Percentiles rank a stretch among this genome's conserved stretches.
Evolutionary conservation across 2,113 vertebrate genomes (phyloP).

Genomic region (Cottus gobio): DNA sequence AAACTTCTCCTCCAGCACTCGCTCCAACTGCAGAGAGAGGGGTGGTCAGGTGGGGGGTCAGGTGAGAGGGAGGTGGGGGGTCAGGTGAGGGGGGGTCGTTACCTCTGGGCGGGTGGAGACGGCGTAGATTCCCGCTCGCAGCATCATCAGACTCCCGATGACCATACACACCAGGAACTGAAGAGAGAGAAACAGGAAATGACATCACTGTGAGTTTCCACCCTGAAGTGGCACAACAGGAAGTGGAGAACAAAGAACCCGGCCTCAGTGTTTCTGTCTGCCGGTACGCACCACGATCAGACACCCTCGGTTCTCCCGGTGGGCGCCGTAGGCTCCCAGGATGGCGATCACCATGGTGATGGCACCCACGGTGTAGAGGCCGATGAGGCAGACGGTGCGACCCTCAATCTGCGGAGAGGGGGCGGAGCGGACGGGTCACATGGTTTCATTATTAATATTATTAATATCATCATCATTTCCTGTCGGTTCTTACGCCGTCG

Average conservation of each 20-base stretch:
- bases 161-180: constrained; percentile 73
- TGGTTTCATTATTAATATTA: too few relatives aligned
- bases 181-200: neutral
- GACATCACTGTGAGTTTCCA: too few relatives aligned
- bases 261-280: too few relatives aligned
- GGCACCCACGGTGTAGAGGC: constrained; percentile 39
- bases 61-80: too few relatives aligned
- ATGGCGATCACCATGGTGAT: constrained; percentile 51
- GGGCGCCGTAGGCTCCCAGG: constrained; percentile 68
- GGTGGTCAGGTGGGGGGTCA: too few relatives aligned
- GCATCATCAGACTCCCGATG: constrained; percentile 48
- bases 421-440: neutral
- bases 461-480: too few relatives aligned
- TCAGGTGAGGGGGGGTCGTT: constrained; percentile 8
- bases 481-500: constrained; percentile 12
- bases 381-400: neutral
- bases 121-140: neutral
- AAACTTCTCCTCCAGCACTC: fast-evolving
- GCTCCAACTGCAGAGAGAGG: constrained; percentile 12
- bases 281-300: constrained; percentile 68
- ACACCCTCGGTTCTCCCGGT: constrained; percentile 45
- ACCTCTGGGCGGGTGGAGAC: constrained; percentile 5
- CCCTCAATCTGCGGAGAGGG: constrained; percentile 22
- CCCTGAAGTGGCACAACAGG: too few relatives aligned
- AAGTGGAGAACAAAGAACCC: too few relatives aligned